Conservation (phyloP, 2,797 vertebrate genomes). For the Menidia menidia region DNA sequence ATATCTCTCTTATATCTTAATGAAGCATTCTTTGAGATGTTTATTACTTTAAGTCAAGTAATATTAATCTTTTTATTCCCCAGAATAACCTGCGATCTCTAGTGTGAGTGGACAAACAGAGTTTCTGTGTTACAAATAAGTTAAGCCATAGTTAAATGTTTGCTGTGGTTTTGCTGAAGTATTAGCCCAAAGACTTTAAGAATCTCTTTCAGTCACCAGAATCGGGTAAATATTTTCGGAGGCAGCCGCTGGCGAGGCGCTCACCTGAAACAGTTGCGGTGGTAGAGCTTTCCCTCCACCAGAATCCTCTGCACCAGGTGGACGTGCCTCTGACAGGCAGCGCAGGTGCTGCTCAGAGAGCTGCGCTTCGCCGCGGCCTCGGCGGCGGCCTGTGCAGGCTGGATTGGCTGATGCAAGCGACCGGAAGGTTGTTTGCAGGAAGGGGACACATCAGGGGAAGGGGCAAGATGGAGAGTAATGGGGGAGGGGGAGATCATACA, state of each 20-base stretch:
- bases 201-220: too few relatives aligned
- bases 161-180: too few relatives aligned
- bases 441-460: slow-evolving; percentile 47
- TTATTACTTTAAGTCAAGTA: too few relatives aligned
- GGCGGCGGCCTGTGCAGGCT: slow-evolving; percentile 37
- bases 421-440: slow-evolving; percentile 37
- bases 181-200: too few relatives aligned
- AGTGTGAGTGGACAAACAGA: too few relatives aligned
- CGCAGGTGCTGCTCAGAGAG: slow-evolving; percentile 85
- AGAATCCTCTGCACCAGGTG: slow-evolving; percentile 97
- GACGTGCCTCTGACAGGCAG: slow-evolving; percentile 91
- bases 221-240: too few relatives aligned
- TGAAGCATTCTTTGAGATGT: too few relatives aligned
- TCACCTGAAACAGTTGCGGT: slow-evolving; percentile 98
- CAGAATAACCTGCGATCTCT: too few relatives aligned
- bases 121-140: too few relatives aligned
- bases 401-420: slow-evolving; percentile 28
- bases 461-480: slow-evolving; percentile 59
- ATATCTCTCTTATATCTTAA: too few relatives aligned
- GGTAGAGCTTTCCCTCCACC: slow-evolving; percentile 93
- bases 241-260: neutral
- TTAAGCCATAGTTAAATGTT: too few relatives aligned
- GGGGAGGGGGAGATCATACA: slow-evolving; percentile 73
- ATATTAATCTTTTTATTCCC: too few relatives aligned
- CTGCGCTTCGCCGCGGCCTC: slow-evolving; percentile 50